These are phyloP conservation scores for Papilio helenus DNA, from an alignment of 1,140 invertebrate genomes.

Conservation along the genomic window DNA sequence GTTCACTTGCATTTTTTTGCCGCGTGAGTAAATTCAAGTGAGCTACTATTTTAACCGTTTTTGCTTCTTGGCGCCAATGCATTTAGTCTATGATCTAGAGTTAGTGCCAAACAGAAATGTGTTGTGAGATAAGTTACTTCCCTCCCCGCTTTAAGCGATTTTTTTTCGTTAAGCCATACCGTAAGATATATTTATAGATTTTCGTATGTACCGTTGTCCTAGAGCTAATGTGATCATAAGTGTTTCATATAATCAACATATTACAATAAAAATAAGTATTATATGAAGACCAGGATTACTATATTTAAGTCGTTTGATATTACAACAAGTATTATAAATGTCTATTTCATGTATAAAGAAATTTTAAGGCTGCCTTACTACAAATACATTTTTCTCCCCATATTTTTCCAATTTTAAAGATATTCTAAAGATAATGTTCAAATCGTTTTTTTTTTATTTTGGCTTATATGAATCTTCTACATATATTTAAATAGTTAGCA, in stretches of 20 bases:
- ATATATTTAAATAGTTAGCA: slow-evolving; percentile 30
- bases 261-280: slow-evolving; percentile 15
- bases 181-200: slow-evolving; percentile 65
- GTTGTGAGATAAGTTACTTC: slow-evolving; percentile 65
- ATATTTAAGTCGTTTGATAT: slow-evolving; percentile 21
- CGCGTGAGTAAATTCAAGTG: not conserved
- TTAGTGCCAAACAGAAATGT: slow-evolving; percentile 68
- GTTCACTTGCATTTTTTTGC: no score
- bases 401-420: not conserved
- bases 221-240: slow-evolving; percentile 68
- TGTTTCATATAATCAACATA: slow-evolving; percentile 52
- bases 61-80: not conserved
- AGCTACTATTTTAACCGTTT: not conserved
- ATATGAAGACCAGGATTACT: slow-evolving; percentile 7
- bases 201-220: slow-evolving; percentile 57
- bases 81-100: slow-evolving; percentile 54
- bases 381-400: not conserved
- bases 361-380: slow-evolving; percentile 8
- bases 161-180: slow-evolving; percentile 61
- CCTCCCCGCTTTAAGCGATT: slow-evolving; percentile 66
- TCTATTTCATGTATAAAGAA: slow-evolving; percentile 15
- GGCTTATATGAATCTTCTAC: slow-evolving; percentile 31
- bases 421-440: not conserved
- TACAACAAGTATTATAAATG: slow-evolving; percentile 25
- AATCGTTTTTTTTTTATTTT: not conserved